phyloP scores from a whole-genome alignment of 2,888 invertebrate genomes.

The Noctua pronuba region DNA sequence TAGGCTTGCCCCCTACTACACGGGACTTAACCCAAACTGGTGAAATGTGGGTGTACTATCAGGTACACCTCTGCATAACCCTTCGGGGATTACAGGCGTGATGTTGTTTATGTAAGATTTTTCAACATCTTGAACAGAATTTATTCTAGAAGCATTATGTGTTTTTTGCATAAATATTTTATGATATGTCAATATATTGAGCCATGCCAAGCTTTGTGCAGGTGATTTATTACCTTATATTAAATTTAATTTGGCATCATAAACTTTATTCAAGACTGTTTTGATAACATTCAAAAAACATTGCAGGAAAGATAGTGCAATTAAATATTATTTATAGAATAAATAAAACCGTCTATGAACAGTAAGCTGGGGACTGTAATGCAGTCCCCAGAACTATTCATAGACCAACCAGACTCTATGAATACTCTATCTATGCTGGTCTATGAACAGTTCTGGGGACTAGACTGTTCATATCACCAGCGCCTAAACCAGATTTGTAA shows the following conservation, averaged over 20 bases:
- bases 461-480: neutral
- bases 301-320: neutral
- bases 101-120: too few relatives aligned
- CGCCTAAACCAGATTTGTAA: neutral
- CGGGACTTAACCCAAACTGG: too few relatives aligned
- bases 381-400: neutral
- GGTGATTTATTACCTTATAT: neutral
- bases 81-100: too few relatives aligned
- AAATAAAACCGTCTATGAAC: neutral
- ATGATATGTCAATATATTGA: neutral
- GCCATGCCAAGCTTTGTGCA: neutral
- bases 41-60: too few relatives aligned
- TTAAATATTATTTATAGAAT: neutral
- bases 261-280: neutral
- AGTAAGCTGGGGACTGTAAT: neutral
- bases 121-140: neutral
- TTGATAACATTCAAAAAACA: conserved; percentile 2
- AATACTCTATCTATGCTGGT: too few relatives aligned
- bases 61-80: too few relatives aligned
- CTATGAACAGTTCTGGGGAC: too few relatives aligned
- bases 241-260: neutral
- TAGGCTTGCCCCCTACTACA: too few relatives aligned
- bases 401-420: too few relatives aligned
- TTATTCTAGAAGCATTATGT: neutral
- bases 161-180: neutral